These are phyloP conservation scores for Caenorhabditis uteleia DNA, from an alignment of 2,888 invertebrate genomes.

Conservation along the genomic window DNA sequence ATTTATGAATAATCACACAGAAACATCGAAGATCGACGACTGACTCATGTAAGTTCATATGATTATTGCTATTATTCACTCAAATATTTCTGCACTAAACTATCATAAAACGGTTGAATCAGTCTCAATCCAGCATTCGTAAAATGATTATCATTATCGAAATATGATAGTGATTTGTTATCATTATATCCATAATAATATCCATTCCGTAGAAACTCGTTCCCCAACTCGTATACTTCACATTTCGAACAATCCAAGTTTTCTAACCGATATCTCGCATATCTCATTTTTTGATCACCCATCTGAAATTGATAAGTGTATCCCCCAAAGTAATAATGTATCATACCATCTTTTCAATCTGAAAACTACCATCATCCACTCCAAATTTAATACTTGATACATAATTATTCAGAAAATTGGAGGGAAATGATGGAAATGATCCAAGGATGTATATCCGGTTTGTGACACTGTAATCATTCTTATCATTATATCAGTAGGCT, in stretches of 20 bases:
- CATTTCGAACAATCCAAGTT: not conserved
- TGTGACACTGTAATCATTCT: not conserved
- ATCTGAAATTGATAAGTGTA: too few relatives aligned
- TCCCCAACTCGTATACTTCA: not conserved
- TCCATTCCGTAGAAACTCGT: not conserved
- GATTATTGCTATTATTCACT: too few relatives aligned
- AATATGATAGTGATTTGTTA: not conserved
- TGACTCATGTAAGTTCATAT: too few relatives aligned
- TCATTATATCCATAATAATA: not conserved
- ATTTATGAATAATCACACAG: too few relatives aligned
- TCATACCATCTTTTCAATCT: too few relatives aligned
- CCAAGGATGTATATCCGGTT: not conserved
- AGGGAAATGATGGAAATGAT: not conserved
- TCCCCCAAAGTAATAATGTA: too few relatives aligned
- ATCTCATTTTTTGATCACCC: too few relatives aligned
- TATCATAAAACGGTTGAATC: slow-evolving; percentile 1
- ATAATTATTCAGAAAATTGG: not conserved
- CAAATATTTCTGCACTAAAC: not conserved
- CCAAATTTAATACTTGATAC: too few relatives aligned
- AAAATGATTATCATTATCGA: slow-evolving; percentile 7
- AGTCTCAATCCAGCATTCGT: not conserved
- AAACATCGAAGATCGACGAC: too few relatives aligned
- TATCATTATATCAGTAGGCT: not conserved
- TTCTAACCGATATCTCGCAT: not conserved
- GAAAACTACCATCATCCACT: too few relatives aligned